Conservation (phyloP, 2,113 vertebrate species). For the Carollia perspicillata region DNA sequence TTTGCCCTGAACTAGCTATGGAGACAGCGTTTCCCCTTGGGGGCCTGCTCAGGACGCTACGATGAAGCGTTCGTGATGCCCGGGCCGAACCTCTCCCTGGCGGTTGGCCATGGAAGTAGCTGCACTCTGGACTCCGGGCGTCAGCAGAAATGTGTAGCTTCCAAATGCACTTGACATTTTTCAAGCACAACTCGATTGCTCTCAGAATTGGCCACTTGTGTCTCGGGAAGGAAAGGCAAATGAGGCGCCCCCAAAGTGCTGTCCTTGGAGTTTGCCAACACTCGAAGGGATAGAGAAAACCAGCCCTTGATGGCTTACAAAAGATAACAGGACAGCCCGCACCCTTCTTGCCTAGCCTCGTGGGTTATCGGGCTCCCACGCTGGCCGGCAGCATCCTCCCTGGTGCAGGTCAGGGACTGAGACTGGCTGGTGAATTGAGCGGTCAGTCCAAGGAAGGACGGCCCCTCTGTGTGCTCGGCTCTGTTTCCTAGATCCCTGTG, state of each 20-base stretch:
- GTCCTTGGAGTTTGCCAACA: slow-evolving; percentile 69
- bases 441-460: not conserved
- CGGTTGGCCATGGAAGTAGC: slow-evolving; percentile 51
- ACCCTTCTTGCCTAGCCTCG: not conserved
- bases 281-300: slow-evolving; percentile 40
- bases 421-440: not conserved
- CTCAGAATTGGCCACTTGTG: slow-evolving; percentile 77
- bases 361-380: rapidly evolving
- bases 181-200: slow-evolving; percentile 77
- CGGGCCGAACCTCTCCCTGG: slow-evolving; percentile 57
- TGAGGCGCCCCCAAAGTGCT: slow-evolving; percentile 65
- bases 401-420: not conserved
- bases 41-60: not conserved
- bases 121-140: slow-evolving; percentile 43
- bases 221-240: slow-evolving; percentile 69
- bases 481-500: not conserved
- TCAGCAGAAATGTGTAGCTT: slow-evolving; percentile 72
- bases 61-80: slow-evolving; percentile 38
- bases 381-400: too few relatives aligned
- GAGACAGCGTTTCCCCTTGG: not conserved
- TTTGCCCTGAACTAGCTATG: not conserved
- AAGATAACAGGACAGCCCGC: not conserved
- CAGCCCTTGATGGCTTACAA: slow-evolving; percentile 9
- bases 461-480: not conserved
- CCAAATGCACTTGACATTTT: slow-evolving; percentile 77